Conservation (phyloP, 2,113 vertebrate genomes). For the Nothoprocta perdicaria region DNA sequence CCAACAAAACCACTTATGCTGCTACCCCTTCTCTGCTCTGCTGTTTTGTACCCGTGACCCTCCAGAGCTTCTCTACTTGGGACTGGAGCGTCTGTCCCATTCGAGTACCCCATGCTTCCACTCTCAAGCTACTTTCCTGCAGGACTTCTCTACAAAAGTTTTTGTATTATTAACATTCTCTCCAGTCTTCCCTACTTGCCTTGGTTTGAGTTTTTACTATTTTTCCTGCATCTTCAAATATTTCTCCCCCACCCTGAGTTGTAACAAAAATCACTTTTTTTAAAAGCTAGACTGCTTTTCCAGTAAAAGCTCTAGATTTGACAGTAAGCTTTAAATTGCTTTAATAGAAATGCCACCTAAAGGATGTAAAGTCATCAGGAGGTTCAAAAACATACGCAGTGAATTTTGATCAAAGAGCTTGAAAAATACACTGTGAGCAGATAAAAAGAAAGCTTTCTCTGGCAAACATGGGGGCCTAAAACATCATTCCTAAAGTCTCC, state of each 20-base stretch:
- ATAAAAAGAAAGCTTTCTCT: not conserved
- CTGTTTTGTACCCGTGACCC: not conserved
- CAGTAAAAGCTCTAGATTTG: not conserved
- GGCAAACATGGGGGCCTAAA: not conserved
- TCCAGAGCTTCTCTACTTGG: fast-evolving
- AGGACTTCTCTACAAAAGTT: not conserved
- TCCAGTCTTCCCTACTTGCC: not conserved
- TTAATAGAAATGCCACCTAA: not conserved
- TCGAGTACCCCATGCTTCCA: not conserved
- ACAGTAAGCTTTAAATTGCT: not conserved
- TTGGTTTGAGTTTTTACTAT: not conserved
- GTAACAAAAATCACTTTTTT: not conserved
- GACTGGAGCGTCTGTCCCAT: not conserved
- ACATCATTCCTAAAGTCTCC: not conserved
- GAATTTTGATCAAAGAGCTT: not conserved
- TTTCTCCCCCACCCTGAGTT: not conserved
- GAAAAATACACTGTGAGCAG: not conserved
- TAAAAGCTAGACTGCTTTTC: not conserved
- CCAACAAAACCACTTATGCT: fast-evolving
- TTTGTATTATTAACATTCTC: not conserved
- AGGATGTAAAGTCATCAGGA: not conserved
- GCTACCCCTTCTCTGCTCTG: fast-evolving
- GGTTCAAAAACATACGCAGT: not conserved
- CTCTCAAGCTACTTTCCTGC: not conserved
- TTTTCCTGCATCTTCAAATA: not conserved